Conservation (phyloP, 2,888 invertebrate genomes). For the Apodemia zela region DNA sequence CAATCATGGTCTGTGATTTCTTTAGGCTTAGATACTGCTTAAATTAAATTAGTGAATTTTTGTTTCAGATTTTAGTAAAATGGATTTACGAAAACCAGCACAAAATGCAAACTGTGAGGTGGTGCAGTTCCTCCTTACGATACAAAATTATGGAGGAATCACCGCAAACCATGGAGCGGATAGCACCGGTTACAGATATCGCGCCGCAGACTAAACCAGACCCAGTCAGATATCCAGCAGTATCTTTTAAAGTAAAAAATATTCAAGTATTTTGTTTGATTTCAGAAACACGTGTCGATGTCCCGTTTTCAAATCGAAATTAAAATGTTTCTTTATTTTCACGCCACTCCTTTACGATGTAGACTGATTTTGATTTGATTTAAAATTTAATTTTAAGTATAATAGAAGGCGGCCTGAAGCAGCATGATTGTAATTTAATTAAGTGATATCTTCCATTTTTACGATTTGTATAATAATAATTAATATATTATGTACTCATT, state of each 20-base stretch:
- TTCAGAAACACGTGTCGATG: no score
- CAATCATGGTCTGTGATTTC: no score
- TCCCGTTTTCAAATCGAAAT: no score
- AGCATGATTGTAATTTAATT: no score
- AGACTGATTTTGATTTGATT: no score
- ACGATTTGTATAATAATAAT: no score
- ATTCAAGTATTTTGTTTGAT: not conserved
- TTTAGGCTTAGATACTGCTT: not conserved
- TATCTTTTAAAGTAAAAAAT: slow-evolving; percentile 79
- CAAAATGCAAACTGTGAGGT: slow-evolving; percentile 82
- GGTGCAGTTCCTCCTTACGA: slow-evolving; percentile 78
- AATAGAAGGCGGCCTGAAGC: no score
- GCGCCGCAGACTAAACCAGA: slow-evolving; percentile 43
- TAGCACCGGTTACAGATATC: slow-evolving; percentile 34
- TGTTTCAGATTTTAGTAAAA: slow-evolving; percentile 78
- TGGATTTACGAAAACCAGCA: slow-evolving; percentile 87
- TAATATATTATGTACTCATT: no score
- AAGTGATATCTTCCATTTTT: no score
- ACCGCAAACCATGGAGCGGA: slow-evolving; percentile 41
- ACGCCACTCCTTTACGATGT: no score
- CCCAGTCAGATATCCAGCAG: slow-evolving; percentile 58
- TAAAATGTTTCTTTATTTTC: no score
- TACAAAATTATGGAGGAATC: slow-evolving; percentile 72
- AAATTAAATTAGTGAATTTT: not conserved
- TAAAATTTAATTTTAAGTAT: no score